Evolutionary conservation across 1,140 invertebrate species (phyloP), one percentile per base, ranked within the genome.

Genomic region (Elymnias hypermnestra): DNA sequence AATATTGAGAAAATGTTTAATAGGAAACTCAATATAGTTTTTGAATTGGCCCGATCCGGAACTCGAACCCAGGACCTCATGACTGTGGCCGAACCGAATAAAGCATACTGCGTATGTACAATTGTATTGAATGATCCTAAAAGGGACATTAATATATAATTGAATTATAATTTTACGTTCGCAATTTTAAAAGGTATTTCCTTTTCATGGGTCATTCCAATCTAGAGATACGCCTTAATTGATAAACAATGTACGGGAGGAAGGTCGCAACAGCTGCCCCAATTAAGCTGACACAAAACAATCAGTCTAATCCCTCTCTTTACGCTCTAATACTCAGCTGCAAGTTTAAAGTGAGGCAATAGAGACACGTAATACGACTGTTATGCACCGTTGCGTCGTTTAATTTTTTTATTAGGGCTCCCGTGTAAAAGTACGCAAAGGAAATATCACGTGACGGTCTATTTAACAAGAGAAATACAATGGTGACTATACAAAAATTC

Each of bases 221-320:
- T 41, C 37, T 14, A 23, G 10, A 28, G 21, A 40, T 49, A 26
- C n/a, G 13, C 9, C 8, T 22, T 45, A 55, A 55, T 44, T 31
- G 46, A 49, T 42, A 44, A 39, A 55, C 49, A 29, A 12, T 41
- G 53, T 64, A 61, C 62, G 49, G 52, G 57, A 56, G 52, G 45
- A 49, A 40, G 49, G 43, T 28, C 53, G 55, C 53, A 35, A 29
- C 26, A 9, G 26, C 26, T 13, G 26, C 7, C 60, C 56, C 65
- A 75, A 73, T 74, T 73, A 73, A 64, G 57, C 48, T 48, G 61
- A 57, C 45, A 62, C 54, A 54, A 63, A 57, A 59, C 63, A 49
- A 55, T 53, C 53, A 41, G 42, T 49, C 23, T 29, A 29, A 13
- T 29, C 10, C 40, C 50, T 46, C 39, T 36, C 17, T 43, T 33